phyloP scores from a whole-genome alignment of 92 coral and sea anemone species.

The Nematostella vectensis region DNA sequence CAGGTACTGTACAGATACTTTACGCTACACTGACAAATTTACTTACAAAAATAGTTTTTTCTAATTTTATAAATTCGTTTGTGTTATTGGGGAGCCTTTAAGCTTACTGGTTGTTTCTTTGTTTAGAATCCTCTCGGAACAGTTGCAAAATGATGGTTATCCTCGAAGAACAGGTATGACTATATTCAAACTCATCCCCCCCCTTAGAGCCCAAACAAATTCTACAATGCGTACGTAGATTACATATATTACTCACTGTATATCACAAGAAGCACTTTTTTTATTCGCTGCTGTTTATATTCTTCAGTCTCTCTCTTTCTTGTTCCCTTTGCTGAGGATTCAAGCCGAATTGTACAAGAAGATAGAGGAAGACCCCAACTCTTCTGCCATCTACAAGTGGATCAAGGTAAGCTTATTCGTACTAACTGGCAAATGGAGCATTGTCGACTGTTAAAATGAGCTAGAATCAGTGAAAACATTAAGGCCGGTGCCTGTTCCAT shows the following conservation, averaged over 20 bases:
- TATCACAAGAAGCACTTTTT: too few relatives aligned
- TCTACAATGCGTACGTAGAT: too few relatives aligned
- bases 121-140: constrained; percentile 47
- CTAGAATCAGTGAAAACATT: not conserved
- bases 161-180: constrained; percentile 73
- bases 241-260: too few relatives aligned
- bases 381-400: constrained; percentile 90
- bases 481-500: not conserved
- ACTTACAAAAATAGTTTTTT: not conserved
- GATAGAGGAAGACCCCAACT: constrained; percentile 85
- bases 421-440: not conserved
- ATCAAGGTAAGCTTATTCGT: constrained; percentile 56
- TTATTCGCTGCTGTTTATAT: too few relatives aligned
- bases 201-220: too few relatives aligned
- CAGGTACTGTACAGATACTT: constrained; percentile 67
- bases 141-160: constrained; percentile 66
- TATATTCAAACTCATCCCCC: too few relatives aligned
- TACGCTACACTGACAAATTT: too few relatives aligned
- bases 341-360: constrained; percentile 77
- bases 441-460: not conserved
- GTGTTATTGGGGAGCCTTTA: not conserved
- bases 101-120: too few relatives aligned
- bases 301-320: constrained; percentile 68
- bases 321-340: constrained; percentile 82
- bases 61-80: not conserved